A percentile compares a stretch with the other conserved stretches of the same genome.
Evolutionary conservation across 2,113 vertebrate genomes (phyloP).

Genomic region (Elgaria multicarinata): DNA sequence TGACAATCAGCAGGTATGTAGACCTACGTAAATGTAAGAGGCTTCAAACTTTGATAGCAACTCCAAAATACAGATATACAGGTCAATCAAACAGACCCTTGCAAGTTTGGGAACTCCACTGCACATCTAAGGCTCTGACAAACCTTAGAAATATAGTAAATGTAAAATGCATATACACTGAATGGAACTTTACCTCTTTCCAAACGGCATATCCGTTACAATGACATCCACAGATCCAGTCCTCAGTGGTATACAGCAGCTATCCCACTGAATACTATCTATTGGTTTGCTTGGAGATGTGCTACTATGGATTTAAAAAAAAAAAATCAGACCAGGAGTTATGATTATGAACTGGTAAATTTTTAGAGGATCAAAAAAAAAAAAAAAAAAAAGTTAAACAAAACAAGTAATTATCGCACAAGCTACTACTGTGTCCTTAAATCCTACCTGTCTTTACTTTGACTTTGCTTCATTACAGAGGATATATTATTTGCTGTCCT

Average conservation of each 20-base stretch:
- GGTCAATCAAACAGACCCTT: background rate
- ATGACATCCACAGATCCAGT: constrained; percentile 90
- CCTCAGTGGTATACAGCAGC: constrained; percentile 88
- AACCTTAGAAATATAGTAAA: background rate
- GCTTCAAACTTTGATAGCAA: background rate
- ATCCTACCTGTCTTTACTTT: constrained; percentile 81
- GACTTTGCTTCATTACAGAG: constrained; percentile 88
- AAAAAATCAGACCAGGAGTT: background rate
- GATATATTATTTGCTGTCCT: constrained; percentile 91
- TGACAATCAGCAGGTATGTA: constrained; percentile 1
- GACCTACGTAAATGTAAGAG: background rate
- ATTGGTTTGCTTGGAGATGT: constrained; percentile 82
- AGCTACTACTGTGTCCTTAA: background rate
- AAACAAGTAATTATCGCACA: background rate
- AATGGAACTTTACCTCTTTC: constrained; percentile 86
- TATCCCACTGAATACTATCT: constrained; percentile 91
- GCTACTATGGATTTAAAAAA: constrained; percentile 69
- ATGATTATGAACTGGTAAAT: background rate
- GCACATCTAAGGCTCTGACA: background rate
- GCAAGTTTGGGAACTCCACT: background rate
- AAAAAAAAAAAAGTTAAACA: background rate
- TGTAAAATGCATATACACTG: background rate
- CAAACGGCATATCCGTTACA: constrained; percentile 97
- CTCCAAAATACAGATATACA: background rate
- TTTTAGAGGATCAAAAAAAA: background rate